Evolutionary conservation across 2,797 vertebrate species (phyloP).

Genomic region (Anomalospiza imberbis): DNA sequence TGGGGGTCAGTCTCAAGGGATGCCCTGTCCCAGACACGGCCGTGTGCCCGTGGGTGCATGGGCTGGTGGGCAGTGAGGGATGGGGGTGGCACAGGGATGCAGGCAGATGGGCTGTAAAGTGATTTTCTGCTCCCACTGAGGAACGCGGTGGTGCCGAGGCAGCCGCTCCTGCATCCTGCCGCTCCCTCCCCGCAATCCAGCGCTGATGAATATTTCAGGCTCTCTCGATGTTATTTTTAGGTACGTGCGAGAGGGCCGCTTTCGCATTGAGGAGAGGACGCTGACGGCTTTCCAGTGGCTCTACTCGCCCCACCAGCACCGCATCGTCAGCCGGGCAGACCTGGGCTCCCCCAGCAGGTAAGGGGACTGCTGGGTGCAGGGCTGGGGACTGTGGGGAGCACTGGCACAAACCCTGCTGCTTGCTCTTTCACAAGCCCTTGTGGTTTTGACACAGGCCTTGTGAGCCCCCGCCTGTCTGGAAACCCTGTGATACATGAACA

Average conservation of each 20-base stretch:
- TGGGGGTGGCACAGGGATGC: fast-evolving
- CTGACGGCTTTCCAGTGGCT: constrained; percentile 78
- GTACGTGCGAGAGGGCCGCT: constrained; percentile 76
- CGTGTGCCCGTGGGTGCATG: fast-evolving
- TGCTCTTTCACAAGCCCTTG: fast-evolving
- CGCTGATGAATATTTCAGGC: constrained; percentile 36
- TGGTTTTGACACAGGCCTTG: neutral
- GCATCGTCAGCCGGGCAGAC: constrained; percentile 70
- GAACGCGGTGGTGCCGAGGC: neutral
- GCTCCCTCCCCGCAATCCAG: neutral
- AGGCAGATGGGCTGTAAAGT: fast-evolving
- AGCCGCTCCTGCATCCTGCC: neutral
- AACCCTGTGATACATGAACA: neutral
- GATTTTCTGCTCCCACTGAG: neutral
- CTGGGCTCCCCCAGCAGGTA: constrained; percentile 72
- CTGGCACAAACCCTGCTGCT: neutral
- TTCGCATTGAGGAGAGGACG: constrained; percentile 76
- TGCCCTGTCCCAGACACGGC: fast-evolving
- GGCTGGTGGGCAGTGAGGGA: neutral
- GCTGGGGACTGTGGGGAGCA: fast-evolving
- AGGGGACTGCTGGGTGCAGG: fast-evolving
- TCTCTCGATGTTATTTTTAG: constrained; percentile 38
- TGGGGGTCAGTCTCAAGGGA: fast-evolving
- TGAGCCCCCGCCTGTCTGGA: neutral
- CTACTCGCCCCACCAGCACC: constrained; percentile 74